Base-by-base conservation (phyloP, 2,797 vertebrate species). In the Chaenodraco wilsoni region DNA sequence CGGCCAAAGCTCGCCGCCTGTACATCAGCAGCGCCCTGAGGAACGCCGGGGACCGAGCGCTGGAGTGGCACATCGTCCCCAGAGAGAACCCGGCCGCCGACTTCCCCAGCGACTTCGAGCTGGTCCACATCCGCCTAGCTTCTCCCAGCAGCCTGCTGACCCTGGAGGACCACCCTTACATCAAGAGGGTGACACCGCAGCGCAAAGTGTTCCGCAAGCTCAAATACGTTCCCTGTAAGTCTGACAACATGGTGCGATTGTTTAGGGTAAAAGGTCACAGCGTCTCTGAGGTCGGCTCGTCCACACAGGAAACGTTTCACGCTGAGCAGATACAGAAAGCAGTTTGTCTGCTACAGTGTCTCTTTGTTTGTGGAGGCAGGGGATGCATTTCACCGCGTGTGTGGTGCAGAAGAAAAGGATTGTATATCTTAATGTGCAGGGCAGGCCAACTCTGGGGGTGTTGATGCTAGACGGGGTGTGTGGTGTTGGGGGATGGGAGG, bases 81-180 rank as follows among this genome's bases (percentile, higher is more conserved):
- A 93, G 98, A 66, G 94, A 98, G 90, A 99, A 99, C 90, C 97
- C 98, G 0, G 98, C 98, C 73, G 97, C 97, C 1, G 96, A 99
- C 92, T 99, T 97, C 68, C 98, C 98, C 9, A 99, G 98, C 3
- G 98, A 99, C 91, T 99, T 99, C 62, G 98, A 99, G 90, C 95
- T 99, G 79, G 95, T 99, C 83, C 96, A 97, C 90, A 96, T 99
- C 74, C 94, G 94, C 3, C 96, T 96, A 74, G 96, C 95, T 0
- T 95, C 97, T 57, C 93, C 85, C 40, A 91, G 91, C 33, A 96
- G 95, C 72, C 93, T 99, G 57, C 92, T 95, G 71, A 96, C 94
- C 0, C 92, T 99, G 17, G 96, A 98, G 89, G 96, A 95, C 69
- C 98, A 99, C 64, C 98, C 98, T 0, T 97, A 96, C 93, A 98